Percentiles rank a stretch among this genome's conserved stretches.
Evolutionary conservation across 2,113 vertebrate species (phyloP).

Genomic region (Scalopus aquaticus): DNA sequence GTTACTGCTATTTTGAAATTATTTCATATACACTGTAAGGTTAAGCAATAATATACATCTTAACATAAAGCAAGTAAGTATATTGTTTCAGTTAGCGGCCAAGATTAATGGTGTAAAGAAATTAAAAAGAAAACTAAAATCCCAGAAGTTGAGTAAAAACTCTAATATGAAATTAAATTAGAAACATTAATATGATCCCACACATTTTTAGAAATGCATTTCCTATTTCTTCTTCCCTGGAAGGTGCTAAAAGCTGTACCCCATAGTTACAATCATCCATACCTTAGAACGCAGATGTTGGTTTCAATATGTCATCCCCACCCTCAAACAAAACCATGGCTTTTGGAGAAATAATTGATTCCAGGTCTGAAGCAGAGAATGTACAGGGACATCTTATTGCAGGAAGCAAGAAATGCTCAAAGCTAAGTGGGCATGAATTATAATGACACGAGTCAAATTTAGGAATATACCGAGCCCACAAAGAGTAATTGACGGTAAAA

Average conservation of each 20-base stretch:
- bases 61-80: background rate
- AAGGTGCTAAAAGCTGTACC: background rate
- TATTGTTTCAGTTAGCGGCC: background rate
- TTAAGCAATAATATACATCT: no score
- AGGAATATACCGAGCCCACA: background rate
- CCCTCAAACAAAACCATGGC: background rate
- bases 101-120: background rate
- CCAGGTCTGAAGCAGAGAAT: background rate
- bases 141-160: background rate
- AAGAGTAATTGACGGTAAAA: background rate
- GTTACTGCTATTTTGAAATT: background rate
- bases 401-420: background rate
- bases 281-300: background rate
- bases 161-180: background rate
- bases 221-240: background rate
- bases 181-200: background rate
- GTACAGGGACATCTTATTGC: background rate
- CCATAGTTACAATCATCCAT: background rate
- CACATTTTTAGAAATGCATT: background rate
- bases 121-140: background rate
- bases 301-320: background rate
- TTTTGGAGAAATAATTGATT: background rate
- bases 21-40: background rate
- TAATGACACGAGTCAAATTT: background rate
- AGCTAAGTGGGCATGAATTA: background rate